A percentile compares a stretch with the other conserved stretches of the same genome.
phyloP scores from a whole-genome alignment of 2,797 vertebrate species.

The Gallinago stenura region DNA sequence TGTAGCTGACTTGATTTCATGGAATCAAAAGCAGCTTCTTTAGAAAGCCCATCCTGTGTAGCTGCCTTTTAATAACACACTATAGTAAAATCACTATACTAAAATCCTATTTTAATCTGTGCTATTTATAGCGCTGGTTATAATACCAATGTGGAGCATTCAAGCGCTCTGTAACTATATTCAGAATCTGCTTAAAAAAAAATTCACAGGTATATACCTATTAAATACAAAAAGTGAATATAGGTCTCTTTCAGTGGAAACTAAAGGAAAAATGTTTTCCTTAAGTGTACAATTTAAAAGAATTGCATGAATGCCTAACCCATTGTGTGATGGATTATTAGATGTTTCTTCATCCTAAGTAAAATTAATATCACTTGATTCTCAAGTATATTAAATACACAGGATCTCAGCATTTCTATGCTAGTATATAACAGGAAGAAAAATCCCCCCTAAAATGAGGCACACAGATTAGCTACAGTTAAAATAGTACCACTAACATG shows the following conservation, averaged over 20 bases:
- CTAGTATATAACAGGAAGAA: neutral
- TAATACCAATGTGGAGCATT: neutral
- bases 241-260: neutral
- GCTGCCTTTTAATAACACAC: constrained; percentile 6
- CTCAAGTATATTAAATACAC: neutral
- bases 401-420: neutral
- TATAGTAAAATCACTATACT: neutral
- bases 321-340: neutral
- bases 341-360: neutral
- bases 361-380: neutral
- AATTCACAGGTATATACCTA: neutral
- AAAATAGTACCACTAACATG: neutral
- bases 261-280: neutral
- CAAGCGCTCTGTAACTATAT: neutral
- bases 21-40: neutral
- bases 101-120: neutral
- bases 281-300: neutral
- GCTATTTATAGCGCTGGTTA: neutral
- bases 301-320: neutral
- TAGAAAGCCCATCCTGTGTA: neutral
- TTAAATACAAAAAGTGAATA: neutral
- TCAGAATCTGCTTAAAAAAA: neutral
- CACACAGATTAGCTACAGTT: neutral
- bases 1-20: neutral
- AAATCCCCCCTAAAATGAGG: neutral